Evolutionary conservation across 1,140 invertebrate genomes (phyloP).

Genomic region (Sitodiplosis mosellana): DNA sequence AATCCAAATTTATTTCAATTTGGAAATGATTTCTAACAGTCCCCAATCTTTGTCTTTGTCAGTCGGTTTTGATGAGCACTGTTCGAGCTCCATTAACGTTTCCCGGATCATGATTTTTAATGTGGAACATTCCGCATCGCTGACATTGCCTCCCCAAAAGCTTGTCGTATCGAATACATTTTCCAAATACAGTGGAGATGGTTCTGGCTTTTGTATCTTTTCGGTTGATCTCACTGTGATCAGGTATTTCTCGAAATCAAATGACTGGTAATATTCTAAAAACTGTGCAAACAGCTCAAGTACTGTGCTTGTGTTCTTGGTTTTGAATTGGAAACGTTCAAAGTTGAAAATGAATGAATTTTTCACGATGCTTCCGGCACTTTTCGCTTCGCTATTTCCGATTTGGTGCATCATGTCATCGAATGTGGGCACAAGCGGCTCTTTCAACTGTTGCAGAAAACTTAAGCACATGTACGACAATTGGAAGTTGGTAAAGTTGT

Average conservation of each 20-base stretch:
- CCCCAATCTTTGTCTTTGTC: too few relatives aligned
- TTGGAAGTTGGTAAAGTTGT: slow-evolving; percentile 75
- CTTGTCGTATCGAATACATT: slow-evolving; percentile 54
- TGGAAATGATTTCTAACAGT: too few relatives aligned
- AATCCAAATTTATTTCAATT: too few relatives aligned
- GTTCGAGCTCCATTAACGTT: too few relatives aligned
- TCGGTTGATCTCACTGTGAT: slow-evolving; percentile 50
- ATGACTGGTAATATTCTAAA: slow-evolving; percentile 57
- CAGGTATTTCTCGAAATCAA: slow-evolving; percentile 51
- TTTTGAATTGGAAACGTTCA: slow-evolving; percentile 28
- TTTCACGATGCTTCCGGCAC: slow-evolving; percentile 43
- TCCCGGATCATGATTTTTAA: too few relatives aligned
- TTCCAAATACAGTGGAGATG: slow-evolving; percentile 51
- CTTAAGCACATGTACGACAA: slow-evolving; percentile 62
- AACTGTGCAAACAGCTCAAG: slow-evolving; percentile 49
- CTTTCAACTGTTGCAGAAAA: slow-evolving; percentile 47
- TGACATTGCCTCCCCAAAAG: too few relatives aligned
- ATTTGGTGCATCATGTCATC: slow-evolving; percentile 29
- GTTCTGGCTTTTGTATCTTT: slow-evolving; percentile 42
- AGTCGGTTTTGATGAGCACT: too few relatives aligned
- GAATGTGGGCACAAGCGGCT: slow-evolving; percentile 45
- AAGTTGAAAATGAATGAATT: slow-evolving; percentile 54
- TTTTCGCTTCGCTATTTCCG: slow-evolving; percentile 33
- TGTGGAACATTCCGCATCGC: too few relatives aligned
- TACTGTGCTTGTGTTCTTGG: slow-evolving; percentile 29